These are phyloP conservation scores for Sphaeridia pumilis DNA, from an alignment of 2,888 invertebrate genomes.

Conservation along the genomic window DNA sequence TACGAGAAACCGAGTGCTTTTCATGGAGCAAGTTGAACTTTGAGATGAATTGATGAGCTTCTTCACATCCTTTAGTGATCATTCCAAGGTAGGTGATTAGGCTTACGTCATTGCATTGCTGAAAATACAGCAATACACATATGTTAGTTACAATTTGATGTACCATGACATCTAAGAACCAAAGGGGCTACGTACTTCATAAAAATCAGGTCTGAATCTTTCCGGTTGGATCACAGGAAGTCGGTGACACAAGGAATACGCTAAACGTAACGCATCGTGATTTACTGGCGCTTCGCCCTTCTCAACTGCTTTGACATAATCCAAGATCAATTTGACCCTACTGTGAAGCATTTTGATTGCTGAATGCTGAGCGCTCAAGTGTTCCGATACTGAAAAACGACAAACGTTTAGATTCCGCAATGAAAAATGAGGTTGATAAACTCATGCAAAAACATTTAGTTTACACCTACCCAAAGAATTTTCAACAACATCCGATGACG, in stretches of 20 bases:
- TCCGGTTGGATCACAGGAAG: constrained; percentile 71
- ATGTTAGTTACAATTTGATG: background rate
- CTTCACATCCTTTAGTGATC: constrained; percentile 91
- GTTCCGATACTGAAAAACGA: constrained; percentile 93
- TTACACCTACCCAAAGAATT: constrained; percentile 71
- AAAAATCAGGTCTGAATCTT: constrained; percentile 83
- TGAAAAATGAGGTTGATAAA: no score
- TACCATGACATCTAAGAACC: no score
- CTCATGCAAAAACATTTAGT: no score
- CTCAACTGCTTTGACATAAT: constrained; percentile 82
- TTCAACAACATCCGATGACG: constrained; percentile 74
- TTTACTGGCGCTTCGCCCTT: constrained; percentile 65
- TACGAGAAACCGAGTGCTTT: constrained; percentile 72
- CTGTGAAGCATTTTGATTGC: constrained; percentile 96
- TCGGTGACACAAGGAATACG: constrained; percentile 81
- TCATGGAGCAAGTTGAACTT: constrained; percentile 93
- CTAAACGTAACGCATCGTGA: constrained; percentile 82
- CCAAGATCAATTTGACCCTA: constrained; percentile 76
- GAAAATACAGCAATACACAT: constrained; percentile 26
- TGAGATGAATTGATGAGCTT: constrained; percentile 91
- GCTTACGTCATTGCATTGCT: constrained; percentile 91
- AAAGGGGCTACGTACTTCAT: constrained; percentile 76
- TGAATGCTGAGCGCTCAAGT: constrained; percentile 85
- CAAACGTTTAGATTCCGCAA: no score
- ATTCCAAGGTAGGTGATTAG: constrained; percentile 92